A percentile compares a stretch with the other conserved stretches of the same genome.
Conservation (phyloP, 1,140 invertebrate species). For the Radopholus similis region DNA sequence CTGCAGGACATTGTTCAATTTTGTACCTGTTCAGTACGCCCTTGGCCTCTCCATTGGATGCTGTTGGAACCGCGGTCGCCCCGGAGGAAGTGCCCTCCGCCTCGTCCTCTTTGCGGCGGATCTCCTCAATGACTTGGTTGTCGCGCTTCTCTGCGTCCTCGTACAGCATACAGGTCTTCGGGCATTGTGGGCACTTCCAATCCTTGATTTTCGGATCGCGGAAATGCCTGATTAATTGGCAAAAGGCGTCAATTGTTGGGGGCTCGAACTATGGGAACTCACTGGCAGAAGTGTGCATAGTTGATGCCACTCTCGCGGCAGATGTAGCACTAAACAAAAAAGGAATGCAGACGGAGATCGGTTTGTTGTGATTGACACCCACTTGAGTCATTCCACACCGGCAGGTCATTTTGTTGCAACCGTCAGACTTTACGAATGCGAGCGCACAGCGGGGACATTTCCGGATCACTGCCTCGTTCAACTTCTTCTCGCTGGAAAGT, state of each 20-base stretch:
- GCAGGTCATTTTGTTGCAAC: constrained; percentile 73
- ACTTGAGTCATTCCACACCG: constrained; percentile 67
- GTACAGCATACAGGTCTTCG: constrained; percentile 25
- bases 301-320: too few relatives aligned
- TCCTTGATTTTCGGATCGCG: constrained; percentile 13
- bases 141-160: constrained; percentile 25
- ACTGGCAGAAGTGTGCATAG: constrained; percentile 68
- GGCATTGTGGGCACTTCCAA: constrained; percentile 6
- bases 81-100: background rate
- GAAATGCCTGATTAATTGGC: constrained; percentile 23
- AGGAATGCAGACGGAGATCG: too few relatives aligned
- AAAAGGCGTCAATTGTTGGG: background rate
- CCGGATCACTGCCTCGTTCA: constrained; percentile 53
- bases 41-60: background rate
- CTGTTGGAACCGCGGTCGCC: background rate
- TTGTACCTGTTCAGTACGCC: too few relatives aligned
- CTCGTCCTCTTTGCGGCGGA: constrained; percentile 3
- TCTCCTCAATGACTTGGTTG: constrained; percentile 16
- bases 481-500: constrained; percentile 26
- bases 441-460: constrained; percentile 67
- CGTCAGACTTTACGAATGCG: constrained; percentile 68
- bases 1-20: too few relatives aligned
- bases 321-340: constrained; percentile 67
- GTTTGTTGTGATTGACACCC: background rate
- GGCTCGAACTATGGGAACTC: background rate